phyloP scores from a whole-genome alignment of 2,888 invertebrate species.

The Ernsta delagoae region DNA sequence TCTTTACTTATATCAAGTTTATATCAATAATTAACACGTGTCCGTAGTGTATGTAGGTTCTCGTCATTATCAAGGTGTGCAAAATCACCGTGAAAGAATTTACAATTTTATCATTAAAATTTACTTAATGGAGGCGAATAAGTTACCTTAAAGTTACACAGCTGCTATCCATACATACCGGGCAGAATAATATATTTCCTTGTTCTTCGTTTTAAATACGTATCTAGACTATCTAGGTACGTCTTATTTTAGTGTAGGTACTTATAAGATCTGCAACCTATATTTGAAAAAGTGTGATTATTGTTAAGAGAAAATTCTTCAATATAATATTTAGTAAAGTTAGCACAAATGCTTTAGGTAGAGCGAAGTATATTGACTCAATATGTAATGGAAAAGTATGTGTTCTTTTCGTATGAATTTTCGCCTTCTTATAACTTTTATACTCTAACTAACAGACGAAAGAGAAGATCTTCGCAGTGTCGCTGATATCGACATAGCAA shows the following conservation, averaged over 20 bases:
- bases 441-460: conserved; percentile 61
- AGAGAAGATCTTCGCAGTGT: conserved; percentile 78
- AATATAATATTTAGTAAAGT: no score
- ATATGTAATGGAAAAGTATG: no score
- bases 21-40: conserved; percentile 19
- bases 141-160: not conserved
- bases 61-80: not conserved
- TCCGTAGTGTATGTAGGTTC: not conserved
- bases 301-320: no score
- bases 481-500: conserved; percentile 76
- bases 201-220: no score
- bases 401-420: not conserved
- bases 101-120: not conserved
- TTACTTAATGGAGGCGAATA: not conserved
- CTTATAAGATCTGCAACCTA: no score
- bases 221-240: no score
- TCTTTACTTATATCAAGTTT: conserved; percentile 6
- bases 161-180: not conserved
- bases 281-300: no score
- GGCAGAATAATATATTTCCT: not conserved
- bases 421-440: not conserved
- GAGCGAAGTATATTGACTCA: no score
- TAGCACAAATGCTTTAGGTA: no score
- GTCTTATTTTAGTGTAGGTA: no score
- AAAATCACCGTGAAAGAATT: conserved; percentile 2